These are phyloP conservation scores for Amitus sp. DNA, from an alignment of 2,888 invertebrate genomes.

Conservation along the genomic window DNA sequence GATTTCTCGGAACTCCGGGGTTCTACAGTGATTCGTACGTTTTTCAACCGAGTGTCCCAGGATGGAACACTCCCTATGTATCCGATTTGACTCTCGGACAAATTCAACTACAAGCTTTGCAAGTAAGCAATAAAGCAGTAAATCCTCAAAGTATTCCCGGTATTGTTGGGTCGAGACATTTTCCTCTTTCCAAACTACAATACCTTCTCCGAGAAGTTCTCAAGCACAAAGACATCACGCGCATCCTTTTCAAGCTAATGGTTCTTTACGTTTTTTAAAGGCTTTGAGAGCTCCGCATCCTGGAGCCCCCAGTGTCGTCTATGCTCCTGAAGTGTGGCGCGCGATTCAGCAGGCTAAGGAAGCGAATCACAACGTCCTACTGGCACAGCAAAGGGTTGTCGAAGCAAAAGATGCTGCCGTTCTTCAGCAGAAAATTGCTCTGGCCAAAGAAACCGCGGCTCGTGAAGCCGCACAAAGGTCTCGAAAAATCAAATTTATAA, in stretches of 20 bases:
- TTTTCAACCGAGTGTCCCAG: slow-evolving; percentile 42
- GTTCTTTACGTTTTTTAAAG: slow-evolving; percentile 38
- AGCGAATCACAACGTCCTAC: slow-evolving; percentile 75
- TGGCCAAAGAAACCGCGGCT: slow-evolving; percentile 79
- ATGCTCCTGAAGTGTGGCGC: slow-evolving; percentile 75
- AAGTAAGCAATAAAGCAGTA: slow-evolving; percentile 46
- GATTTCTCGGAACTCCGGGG: slow-evolving; percentile 50
- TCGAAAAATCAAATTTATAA: too few relatives aligned
- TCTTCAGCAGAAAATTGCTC: slow-evolving; percentile 77
- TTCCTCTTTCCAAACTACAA: background rate
- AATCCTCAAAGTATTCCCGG: background rate
- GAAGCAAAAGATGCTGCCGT: slow-evolving; percentile 78
- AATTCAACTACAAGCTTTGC: slow-evolving; percentile 59
- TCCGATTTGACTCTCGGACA: slow-evolving; percentile 57
- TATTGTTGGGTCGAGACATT: background rate
- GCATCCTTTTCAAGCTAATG: too few relatives aligned
- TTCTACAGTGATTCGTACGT: slow-evolving; percentile 52
- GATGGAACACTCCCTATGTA: slow-evolving; percentile 48
- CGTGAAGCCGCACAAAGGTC: slow-evolving; percentile 60
- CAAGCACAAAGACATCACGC: background rate
- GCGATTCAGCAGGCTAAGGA: slow-evolving; percentile 80
- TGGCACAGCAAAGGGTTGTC: slow-evolving; percentile 79
- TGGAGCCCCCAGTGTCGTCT: slow-evolving; percentile 64
- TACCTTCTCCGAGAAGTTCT: background rate
- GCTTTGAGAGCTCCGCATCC: slow-evolving; percentile 50